Conservation (phyloP, 2,797 vertebrate genomes). For the Phrynocephalus guinanensis region DNA sequence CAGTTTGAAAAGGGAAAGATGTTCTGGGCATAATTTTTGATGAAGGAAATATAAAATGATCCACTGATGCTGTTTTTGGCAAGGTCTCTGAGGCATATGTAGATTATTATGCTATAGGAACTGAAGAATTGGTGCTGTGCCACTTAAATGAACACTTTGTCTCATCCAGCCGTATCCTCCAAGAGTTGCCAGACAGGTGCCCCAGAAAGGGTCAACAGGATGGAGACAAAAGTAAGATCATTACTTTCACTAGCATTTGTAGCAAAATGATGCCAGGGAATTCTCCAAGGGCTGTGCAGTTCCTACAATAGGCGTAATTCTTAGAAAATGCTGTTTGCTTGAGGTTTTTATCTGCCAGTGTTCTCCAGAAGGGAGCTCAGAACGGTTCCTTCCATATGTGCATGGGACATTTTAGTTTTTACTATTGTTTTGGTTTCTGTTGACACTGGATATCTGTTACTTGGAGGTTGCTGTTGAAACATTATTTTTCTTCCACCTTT, state of each 20-base stretch:
- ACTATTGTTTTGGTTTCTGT: not conserved
- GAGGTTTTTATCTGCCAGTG: not conserved
- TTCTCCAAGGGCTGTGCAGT: not conserved
- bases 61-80: not conserved
- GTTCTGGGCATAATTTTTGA: not conserved
- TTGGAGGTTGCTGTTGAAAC: not conserved
- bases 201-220: not conserved
- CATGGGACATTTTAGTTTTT: not conserved
- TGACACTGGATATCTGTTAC: not conserved
- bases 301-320: not conserved
- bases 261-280: too few species aligned
- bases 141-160: not conserved
- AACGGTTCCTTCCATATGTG: not conserved
- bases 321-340: not conserved
- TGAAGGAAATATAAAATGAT: slow-evolving; percentile 13
- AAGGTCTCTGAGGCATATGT: too few species aligned
- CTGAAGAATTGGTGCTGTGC: not conserved
- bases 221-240: too few species aligned
- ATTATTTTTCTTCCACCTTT: not conserved
- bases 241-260: too few species aligned
- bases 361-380: not conserved
- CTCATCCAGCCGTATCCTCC: not conserved
- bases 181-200: not conserved
- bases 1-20: slow-evolving; percentile 11
- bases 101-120: not conserved